Percentiles rank a stretch among this genome's conserved stretches.
phyloP scores from a whole-genome alignment of 37 sponge, comb jelly and placozoan genomes.

The Hexactinellida sp. region DNA sequence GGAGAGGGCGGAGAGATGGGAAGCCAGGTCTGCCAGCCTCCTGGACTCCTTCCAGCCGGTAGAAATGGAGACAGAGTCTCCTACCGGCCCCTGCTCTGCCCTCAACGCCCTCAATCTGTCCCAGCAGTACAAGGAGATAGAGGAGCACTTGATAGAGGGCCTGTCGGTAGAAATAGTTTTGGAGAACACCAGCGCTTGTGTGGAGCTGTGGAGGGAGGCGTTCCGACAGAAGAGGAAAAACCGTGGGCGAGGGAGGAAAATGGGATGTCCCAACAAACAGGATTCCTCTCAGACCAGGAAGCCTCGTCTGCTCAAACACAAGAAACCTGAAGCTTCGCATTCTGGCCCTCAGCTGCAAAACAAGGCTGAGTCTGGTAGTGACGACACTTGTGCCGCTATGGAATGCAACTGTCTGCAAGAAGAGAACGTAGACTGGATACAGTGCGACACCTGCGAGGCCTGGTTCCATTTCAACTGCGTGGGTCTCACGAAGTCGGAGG shows the following conservation, averaged over 20 bases:
- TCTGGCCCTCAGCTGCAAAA: not conserved
- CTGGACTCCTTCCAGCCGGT: not conserved
- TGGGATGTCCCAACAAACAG: not conserved
- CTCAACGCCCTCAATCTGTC: not conserved
- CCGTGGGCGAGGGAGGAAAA: not conserved
- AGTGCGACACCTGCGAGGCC: constrained; percentile 78
- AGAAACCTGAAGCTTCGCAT: not conserved
- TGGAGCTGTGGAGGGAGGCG: constrained; percentile 3
- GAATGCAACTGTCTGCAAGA: constrained; percentile 50
- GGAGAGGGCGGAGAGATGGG: not conserved
- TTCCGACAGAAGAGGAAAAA: not conserved
- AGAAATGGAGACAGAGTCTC: not conserved
- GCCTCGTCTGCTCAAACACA: not conserved
- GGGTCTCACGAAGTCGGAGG: constrained; percentile 50
- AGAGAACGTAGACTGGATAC: constrained; percentile 73
- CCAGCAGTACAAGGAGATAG: not conserved
- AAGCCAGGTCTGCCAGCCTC: not conserved
- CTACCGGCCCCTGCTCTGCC: not conserved
- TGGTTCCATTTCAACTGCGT: constrained; percentile 87
- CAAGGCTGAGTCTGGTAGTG: not conserved
- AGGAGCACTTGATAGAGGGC: not conserved
- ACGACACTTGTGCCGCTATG: constrained; percentile 43
- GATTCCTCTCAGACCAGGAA: not conserved
- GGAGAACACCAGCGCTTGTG: not conserved
- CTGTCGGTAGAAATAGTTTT: not conserved